Percentiles rank a stretch among this genome's conserved stretches.
These are phyloP conservation scores for Mycteria americana DNA, from an alignment of 2,797 vertebrate genomes.

Conservation along the genomic window DNA sequence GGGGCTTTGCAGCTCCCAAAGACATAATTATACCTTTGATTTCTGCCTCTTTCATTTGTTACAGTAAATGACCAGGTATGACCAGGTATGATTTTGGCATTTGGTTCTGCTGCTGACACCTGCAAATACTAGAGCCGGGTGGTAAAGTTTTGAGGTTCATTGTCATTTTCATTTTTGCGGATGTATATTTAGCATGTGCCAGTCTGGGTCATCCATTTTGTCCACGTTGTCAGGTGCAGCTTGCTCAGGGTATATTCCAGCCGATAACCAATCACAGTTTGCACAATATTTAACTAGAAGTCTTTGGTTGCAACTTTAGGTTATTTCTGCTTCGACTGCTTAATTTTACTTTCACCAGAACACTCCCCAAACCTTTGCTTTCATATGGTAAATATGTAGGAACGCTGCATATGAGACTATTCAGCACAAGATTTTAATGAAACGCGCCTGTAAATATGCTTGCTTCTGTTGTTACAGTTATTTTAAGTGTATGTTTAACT, in stretches of 20 bases:
- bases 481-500: slow-evolving; percentile 68
- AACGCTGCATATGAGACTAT: background rate
- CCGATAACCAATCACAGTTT: background rate
- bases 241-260: background rate
- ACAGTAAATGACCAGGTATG: background rate
- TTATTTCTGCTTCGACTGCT: background rate
- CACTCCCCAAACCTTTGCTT: background rate
- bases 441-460: background rate
- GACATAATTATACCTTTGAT: background rate
- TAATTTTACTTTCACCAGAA: background rate
- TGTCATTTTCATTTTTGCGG: background rate
- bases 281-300: background rate
- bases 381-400: background rate
- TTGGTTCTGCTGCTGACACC: background rate
- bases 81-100: background rate
- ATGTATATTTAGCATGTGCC: background rate
- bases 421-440: background rate
- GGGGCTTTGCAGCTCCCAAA: background rate
- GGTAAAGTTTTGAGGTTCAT: background rate
- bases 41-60: background rate
- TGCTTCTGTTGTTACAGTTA: slow-evolving; percentile 21
- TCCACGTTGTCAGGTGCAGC: background rate
- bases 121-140: background rate
- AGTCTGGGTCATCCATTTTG: background rate
- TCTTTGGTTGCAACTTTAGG: background rate